Conservation (phyloP, 2,797 vertebrate genomes). For the Platyrinchus mystaceus region DNA sequence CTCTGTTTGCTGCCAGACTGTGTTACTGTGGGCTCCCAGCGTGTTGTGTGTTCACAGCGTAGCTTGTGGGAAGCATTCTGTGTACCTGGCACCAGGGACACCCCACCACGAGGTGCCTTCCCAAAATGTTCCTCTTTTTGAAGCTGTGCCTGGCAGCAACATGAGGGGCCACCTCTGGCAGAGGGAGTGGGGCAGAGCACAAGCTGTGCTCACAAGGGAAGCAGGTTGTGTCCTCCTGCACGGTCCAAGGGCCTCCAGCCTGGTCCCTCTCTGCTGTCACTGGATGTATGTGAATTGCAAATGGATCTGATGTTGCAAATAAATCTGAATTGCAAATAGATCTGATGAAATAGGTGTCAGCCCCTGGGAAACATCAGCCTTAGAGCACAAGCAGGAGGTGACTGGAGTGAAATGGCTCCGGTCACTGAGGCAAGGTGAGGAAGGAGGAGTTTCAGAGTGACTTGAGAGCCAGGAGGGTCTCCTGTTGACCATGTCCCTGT, state of each 20-base stretch:
- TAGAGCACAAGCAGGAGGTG: neutral
- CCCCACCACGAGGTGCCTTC: neutral
- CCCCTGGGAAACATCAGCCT: neutral
- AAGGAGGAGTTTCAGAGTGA: neutral
- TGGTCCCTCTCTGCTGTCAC: neutral
- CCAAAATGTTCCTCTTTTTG: neutral
- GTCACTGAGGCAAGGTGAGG: neutral
- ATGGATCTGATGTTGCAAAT: neutral
- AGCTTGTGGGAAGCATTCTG: conserved; percentile 15
- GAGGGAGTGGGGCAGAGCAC: neutral
- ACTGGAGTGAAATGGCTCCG: neutral
- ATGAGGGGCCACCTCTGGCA: neutral
- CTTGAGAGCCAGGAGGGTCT: neutral
- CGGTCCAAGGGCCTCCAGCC: neutral
- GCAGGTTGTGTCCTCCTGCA: neutral
- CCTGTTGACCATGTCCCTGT: neutral
- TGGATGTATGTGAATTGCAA: neutral
- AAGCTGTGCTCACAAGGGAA: neutral
- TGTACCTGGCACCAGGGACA: conserved; percentile 18
- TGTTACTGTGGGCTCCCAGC: conserved; percentile 21
- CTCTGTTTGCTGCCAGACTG: conserved; percentile 14
- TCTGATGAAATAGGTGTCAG: conserved; percentile 20
- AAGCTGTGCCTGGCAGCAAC: neutral
- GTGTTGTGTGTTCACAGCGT: neutral
- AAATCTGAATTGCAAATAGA: conserved; percentile 50